Evolutionary conservation across 2,888 invertebrate genomes (phyloP).

Genomic region (Parthenolecanium corni): DNA sequence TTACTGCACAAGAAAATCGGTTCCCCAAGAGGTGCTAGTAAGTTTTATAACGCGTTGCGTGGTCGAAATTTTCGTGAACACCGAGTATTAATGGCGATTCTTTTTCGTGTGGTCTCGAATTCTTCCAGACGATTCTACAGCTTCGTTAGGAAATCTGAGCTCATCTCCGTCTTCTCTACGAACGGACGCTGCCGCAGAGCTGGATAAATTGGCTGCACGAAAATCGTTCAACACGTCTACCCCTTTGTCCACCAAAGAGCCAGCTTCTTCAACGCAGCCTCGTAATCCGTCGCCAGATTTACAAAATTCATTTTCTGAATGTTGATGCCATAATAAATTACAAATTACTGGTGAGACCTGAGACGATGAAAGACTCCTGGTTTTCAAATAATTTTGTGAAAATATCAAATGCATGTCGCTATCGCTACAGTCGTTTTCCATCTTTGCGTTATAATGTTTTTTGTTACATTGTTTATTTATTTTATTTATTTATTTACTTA

Average conservation of each 20-base stretch:
- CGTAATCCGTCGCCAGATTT: constrained; percentile 5
- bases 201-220: constrained; percentile 74
- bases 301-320: constrained; percentile 9
- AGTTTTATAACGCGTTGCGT: neutral
- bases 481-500: too few relatives aligned
- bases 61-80: neutral
- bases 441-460: too few relatives aligned
- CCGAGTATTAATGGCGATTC: neutral
- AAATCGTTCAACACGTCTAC: constrained; percentile 35
- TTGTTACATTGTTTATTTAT: too few relatives aligned
- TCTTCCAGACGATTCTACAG: constrained; percentile 17
- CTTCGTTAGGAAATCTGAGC: neutral
- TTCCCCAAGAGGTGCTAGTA: constrained; percentile 22
- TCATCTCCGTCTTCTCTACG: constrained; percentile 60
- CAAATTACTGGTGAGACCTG: neutral
- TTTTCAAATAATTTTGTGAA: too few relatives aligned
- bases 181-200: constrained; percentile 83
- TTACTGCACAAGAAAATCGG: constrained; percentile 72
- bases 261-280: neutral
- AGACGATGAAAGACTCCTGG: too few relatives aligned
- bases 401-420: too few relatives aligned
- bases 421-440: too few relatives aligned
- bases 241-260: constrained; percentile 11
- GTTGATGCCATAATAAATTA: neutral
- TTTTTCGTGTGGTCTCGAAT: neutral